A percentile compares a stretch with the other conserved stretches of the same genome.
These are phyloP conservation scores for Cerastoderma edule DNA, from an alignment of 2,888 invertebrate genomes.

Conservation along the genomic window DNA sequence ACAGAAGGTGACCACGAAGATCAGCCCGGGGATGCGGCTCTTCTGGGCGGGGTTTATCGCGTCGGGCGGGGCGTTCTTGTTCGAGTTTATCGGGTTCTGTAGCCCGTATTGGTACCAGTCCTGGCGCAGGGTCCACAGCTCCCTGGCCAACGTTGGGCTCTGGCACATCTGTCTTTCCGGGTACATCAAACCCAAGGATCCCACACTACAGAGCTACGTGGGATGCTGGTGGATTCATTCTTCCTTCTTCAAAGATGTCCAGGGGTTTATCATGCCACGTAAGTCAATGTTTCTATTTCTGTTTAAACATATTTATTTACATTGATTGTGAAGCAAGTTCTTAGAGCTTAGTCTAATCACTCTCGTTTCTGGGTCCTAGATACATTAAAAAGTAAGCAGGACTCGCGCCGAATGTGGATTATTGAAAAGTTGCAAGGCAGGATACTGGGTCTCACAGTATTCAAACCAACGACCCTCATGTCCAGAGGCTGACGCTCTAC, in stretches of 20 bases:
- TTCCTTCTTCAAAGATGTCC: constrained; percentile 71
- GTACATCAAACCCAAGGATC: constrained; percentile 76
- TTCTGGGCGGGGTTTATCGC: constrained; percentile 67
- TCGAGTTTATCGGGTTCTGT: constrained; percentile 74
- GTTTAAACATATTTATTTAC: no score
- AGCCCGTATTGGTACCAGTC: constrained; percentile 79
- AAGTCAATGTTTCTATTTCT: no score
- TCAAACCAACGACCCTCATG: no score
- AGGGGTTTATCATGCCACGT: constrained; percentile 75
- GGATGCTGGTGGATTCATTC: constrained; percentile 82
- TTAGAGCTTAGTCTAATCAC: no score
- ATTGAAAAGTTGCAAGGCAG: no score
- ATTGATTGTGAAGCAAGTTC: no score
- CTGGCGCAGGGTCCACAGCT: constrained; percentile 79
- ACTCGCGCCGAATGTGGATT: no score
- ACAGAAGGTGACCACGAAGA: constrained; percentile 17
- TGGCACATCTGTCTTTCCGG: constrained; percentile 79
- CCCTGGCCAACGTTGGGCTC: constrained; percentile 76
- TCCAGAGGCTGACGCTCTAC: no score
- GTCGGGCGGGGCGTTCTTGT: constrained; percentile 65
- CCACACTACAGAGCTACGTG: constrained; percentile 75
- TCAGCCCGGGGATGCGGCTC: constrained; percentile 63
- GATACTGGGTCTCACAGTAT: no score
- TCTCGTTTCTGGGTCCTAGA: no score
- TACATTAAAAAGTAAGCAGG: no score